These are phyloP conservation scores for Apis mellifera DNA, from an alignment of 1,140 invertebrate species.

Conservation along the genomic window Amel_HAv3.1 CM009938.2:7362501-7363000, in stretches of 20 bases:
- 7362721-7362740: background rate
- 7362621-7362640: no score
- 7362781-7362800: constrained; percentile 40
- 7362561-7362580: background rate
- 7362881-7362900: constrained; percentile 11
- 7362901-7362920: background rate
- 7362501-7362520: background rate
- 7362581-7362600: no score
- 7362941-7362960: background rate
- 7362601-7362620: no score
- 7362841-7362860: constrained; percentile 22
- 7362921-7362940: no score
- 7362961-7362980: no score
- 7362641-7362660: no score
- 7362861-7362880: background rate
- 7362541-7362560: background rate
- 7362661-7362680: no score
- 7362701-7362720: background rate
- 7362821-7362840: constrained; percentile 36
- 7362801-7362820: constrained; percentile 52
- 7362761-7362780: constrained; percentile 51
- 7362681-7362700: background rate
- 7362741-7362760: constrained; percentile 44
- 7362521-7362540: background rate
- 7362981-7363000: no score